Base-by-base conservation (phyloP, 2,797 vertebrate species). In the Hemibagrus guttatus region DNA sequence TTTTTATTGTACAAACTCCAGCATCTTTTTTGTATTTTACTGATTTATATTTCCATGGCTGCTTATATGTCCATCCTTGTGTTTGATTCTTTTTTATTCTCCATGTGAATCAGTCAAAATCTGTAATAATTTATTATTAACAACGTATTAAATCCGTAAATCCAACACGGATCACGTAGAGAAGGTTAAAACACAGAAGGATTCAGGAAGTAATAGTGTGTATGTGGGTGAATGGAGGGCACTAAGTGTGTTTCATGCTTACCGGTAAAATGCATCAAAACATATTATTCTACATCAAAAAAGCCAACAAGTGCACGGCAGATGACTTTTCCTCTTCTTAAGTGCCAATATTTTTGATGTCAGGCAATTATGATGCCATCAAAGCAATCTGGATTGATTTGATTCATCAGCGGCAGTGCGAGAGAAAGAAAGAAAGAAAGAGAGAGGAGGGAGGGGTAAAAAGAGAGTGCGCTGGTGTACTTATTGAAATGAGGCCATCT, bases 321-420 rank as follows among this genome's bases (percentile, higher is more conserved):
- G 92, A 94, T 94, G 94, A 94, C 93, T 89, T 91, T 92, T 93
- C 59, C 82, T 82, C 76, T 72, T 74, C 78, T 88, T 91, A 90
- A 90, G 89, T 90, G 93, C 88, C 82, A 91, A 93, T 93, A 93
- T 94, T 93, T 95, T 94, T 94, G 93, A 95, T 95, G 93, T 94
- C 92, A 92, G 91, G 92, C 93, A 95, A 94, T 95, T 94, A 95
- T 85, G 90, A 90, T 91, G 92, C 93, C 94, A 92, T 95, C 92
- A 91, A 93, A 93, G 91, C 93, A 92, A 93, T 95, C 93, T 94
- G 92, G 92, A 91, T 93, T 89, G 91, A 92, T 92, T 94, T 91
- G 92, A 95, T 94, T 94, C 93, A 94, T 94, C 93, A 91, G 91
- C 88, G 23, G 63, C 56, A 39, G 54, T 39, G 87, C 28, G 58